Percentiles rank a stretch among this genome's conserved stretches.
These are phyloP conservation scores for Herpetotheres cachinnans DNA, from an alignment of 2,113 vertebrate genomes.

Conservation along the genomic window DNA sequence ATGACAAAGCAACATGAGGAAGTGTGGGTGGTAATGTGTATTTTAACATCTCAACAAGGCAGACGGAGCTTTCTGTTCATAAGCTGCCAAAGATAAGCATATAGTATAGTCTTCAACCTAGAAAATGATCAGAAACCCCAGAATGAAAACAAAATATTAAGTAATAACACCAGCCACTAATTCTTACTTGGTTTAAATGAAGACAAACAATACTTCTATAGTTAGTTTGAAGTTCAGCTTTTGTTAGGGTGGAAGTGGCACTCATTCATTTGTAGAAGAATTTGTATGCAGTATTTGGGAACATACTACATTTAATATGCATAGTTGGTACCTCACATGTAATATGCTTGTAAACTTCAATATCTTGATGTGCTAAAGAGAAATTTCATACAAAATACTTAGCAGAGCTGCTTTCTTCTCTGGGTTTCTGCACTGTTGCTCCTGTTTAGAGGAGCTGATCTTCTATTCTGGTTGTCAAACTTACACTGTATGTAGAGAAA, in stretches of 20 bases:
- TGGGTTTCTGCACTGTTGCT: neutral
- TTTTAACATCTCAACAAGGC: neutral
- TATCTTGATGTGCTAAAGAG: neutral
- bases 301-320: neutral
- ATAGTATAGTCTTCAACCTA: neutral
- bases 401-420: neutral
- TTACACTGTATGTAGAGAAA: neutral
- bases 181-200: neutral
- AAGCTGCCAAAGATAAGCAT: neutral
- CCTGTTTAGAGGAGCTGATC: neutral
- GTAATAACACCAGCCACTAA: neutral
- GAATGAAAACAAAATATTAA: neutral
- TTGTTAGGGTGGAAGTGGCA: neutral
- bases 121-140: neutral
- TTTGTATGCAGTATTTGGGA: neutral
- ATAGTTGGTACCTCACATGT: neutral
- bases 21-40: neutral
- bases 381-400: neutral
- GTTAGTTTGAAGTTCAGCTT: neutral
- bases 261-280: neutral
- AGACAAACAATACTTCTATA: rapidly evolving
- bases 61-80: neutral
- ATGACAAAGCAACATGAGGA: neutral
- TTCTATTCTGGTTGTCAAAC: neutral
- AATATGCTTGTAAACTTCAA: neutral